Base-by-base conservation (phyloP, 1,140 invertebrate genomes). In the Monochamus saltuarius region DNA sequence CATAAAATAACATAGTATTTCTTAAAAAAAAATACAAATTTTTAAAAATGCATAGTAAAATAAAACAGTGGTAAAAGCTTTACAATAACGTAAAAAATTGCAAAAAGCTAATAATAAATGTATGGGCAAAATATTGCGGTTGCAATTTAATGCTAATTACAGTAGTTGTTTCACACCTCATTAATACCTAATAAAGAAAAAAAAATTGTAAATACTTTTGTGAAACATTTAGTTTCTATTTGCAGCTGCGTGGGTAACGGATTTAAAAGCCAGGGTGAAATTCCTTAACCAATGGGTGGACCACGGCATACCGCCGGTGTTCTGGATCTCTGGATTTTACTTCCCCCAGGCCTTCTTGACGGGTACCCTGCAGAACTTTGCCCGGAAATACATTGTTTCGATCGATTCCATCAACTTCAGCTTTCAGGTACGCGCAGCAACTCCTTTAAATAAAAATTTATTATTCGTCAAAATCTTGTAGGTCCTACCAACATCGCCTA, bases 311-410 rank as follows among this genome's bases (percentile, higher is more conserved):
- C 89, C 90, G 0, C 66, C 79, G 9, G 84, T 86, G 34, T 92
- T 91, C 75, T 94, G 90, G 91, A 89, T 94, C 50, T 91, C 89
- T 0, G 91, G 89, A 1, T 91, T 94, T 74, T 93, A 88, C 77
- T 92, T 92, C 76, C 90, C 91, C 2, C 90, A 93, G 78, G 89
- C 89, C 1, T 91, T 94, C 77, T 79, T 94, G 11, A 93, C 90
- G 4, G 90, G 88, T 40, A 89, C 87, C 1, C 75, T 91, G 42
- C 91, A 93, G 78, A 92, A 93, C 79, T 92, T 82, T 74, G 90
- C 90, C 1, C 80, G 91, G 60, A 90, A 87, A 72, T 82, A 89
- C 56, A 76, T 85, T 8, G 81, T 91, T 29, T 87, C 90, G 14
- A 90, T 94, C 34, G 90, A 94, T 72, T 84, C 85, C 1, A 84